Base-by-base conservation (phyloP, 2,888 invertebrate genomes). In the Hirtodrosophila histrioides region DNA sequence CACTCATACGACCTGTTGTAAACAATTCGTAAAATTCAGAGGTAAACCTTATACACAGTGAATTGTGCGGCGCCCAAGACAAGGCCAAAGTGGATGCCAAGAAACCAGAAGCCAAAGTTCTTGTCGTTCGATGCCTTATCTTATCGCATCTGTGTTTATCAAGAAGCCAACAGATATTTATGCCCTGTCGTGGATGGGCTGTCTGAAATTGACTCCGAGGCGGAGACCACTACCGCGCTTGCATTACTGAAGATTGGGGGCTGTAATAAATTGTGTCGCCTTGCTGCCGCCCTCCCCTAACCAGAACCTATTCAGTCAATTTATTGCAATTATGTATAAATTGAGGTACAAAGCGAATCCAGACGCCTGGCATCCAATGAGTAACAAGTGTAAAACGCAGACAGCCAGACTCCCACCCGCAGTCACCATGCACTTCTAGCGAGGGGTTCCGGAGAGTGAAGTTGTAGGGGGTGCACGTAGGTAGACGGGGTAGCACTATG, bases 321-420 rank as follows among this genome's bases (percentile, higher is more conserved):
- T 82, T 82, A 82, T 88, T 70, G 87, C 88, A 82, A 88, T 82
- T 82, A 82, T 80, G 87, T 82, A 85, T 84, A 88, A 82, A 82
- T 82, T 82, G 82, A 65, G 78, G 82, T 73, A 82, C 87, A 82
- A 81, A 83, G 87, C 74, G 70, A 65, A 56, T 61, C 61, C 70
- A 75, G 88, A 71, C 80, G 63, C 27, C 27, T 43, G 41, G 40
- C 58, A 45, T 29, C 48, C 46, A 49, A 44, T 57, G 54, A 53
- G 50, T 55, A 43, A 35, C 50, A 61, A 63, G 48, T 58, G 60
- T 55, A 54, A 45, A 56, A 40, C 53, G 48, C 49, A 49, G 29
- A 33, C 45, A 31, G 6, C 9, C 31, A 31, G 31, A 31, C 31
- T 31, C 31, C 31, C 1, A 5, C 31, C 31, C 31, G 1, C 1